Evolutionary conservation across 2,797 vertebrate species (phyloP).

Genomic region (Myotis planiceps): DNA sequence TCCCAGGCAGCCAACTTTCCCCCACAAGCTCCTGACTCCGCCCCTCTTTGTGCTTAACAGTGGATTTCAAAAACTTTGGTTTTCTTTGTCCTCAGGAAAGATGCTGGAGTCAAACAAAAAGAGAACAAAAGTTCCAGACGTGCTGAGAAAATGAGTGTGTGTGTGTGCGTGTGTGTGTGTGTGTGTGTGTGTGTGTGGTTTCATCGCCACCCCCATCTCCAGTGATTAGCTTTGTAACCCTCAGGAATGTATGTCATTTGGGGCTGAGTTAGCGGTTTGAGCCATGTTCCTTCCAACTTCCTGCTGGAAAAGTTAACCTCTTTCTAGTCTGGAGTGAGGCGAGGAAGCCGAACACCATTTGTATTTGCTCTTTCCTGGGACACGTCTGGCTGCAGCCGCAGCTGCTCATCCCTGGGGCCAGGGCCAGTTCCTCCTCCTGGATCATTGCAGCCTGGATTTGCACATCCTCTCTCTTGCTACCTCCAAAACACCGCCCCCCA

Average conservation of each 20-base stretch:
- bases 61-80: conserved; percentile 50
- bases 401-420: neutral
- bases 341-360: neutral
- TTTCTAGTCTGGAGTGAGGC: conserved; percentile 65
- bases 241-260: conserved; percentile 62
- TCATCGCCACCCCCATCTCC: neutral
- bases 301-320: conserved; percentile 83
- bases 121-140: conserved; percentile 55
- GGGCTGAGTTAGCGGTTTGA: conserved; percentile 73
- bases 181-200: neutral
- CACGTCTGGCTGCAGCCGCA: neutral
- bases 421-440: neutral
- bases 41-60: conserved; percentile 60
- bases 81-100: conserved; percentile 72
- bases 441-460: neutral
- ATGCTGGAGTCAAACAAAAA: conserved; percentile 67
- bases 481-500: neutral
- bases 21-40: neutral
- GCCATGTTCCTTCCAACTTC: conserved; percentile 77
- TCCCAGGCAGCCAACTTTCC: conserved; percentile 42
- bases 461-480: neutral
- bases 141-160: conserved; percentile 63
- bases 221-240: conserved; percentile 51
- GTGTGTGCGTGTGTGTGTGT: neutral
- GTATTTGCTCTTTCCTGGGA: neutral